phyloP scores from a whole-genome alignment of 2,888 invertebrate species.

The Melieria crassipennis region DNA sequence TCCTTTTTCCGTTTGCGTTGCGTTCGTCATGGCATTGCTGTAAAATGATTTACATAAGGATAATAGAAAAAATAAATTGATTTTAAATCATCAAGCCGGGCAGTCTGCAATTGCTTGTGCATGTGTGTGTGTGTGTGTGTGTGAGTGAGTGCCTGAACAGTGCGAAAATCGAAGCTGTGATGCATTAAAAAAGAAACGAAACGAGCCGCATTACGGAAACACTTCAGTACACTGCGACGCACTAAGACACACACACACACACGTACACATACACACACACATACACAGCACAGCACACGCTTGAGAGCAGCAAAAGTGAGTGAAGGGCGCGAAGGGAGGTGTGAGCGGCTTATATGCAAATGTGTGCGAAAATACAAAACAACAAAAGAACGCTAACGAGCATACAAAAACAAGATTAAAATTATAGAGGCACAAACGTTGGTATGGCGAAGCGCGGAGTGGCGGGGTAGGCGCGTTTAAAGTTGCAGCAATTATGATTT shows the following conservation, averaged over 20 bases:
- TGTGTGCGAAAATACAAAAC: slow-evolving; percentile 21
- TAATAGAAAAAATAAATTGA: slow-evolving; percentile 37
- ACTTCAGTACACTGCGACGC: slow-evolving; percentile 9
- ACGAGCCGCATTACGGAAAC: slow-evolving; percentile 7
- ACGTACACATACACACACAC: too few relatives aligned
- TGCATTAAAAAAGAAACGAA: slow-evolving; percentile 1
- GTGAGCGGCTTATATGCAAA: slow-evolving; percentile 16
- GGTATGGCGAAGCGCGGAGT: neutral
- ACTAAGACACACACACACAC: too few relatives aligned
- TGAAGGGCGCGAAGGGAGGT: neutral
- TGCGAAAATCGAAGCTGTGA: neutral
- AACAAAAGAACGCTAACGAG: slow-evolving; percentile 36
- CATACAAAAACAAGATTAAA: slow-evolving; percentile 37
- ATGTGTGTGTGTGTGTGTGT: slow-evolving; percentile 12
- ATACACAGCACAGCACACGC: neutral
- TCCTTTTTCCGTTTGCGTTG: slow-evolving; percentile 27
- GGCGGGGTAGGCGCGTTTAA: neutral
- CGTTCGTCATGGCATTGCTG: slow-evolving; percentile 22
- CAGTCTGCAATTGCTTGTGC: neutral
- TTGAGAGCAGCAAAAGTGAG: too few relatives aligned
- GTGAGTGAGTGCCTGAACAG: neutral
- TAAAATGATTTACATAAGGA: slow-evolving; percentile 32
- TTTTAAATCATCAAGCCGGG: slow-evolving; percentile 31
- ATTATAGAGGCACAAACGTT: neutral
- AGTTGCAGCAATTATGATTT: neutral